Conservation (phyloP, 2,113 vertebrate species). For the Tympanuchus pallidicinctus region DNA sequence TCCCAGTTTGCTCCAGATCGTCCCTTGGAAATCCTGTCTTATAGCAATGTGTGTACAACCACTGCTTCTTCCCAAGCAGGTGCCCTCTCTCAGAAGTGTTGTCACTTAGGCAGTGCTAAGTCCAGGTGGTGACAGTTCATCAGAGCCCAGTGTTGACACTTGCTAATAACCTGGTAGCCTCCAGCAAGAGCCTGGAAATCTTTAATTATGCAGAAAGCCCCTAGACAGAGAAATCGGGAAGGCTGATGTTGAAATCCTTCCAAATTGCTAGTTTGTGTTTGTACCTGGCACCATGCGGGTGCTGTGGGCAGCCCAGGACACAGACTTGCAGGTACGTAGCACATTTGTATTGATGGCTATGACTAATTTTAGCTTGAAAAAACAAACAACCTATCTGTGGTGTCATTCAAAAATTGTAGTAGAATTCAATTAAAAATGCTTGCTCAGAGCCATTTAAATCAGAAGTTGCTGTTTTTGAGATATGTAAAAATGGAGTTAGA, state of each 20-base stretch:
- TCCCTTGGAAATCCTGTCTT: not conserved
- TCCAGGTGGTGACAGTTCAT: not conserved
- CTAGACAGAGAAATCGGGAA: conserved; percentile 22
- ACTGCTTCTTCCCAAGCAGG: not conserved
- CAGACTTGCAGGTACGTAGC: conserved; percentile 21
- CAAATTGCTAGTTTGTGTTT: conserved; percentile 66
- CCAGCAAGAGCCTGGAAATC: not conserved
- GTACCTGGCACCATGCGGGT: conserved; percentile 49
- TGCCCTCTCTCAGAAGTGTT: not conserved
- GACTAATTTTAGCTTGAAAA: conserved; percentile 73
- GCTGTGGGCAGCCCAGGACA: conserved; percentile 29
- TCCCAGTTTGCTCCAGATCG: not conserved
- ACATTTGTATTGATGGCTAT: conserved; percentile 39
- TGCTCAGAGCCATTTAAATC: conserved; percentile 55
- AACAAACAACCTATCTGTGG: conserved; percentile 70
- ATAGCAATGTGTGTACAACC: not conserved
- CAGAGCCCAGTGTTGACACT: not conserved
- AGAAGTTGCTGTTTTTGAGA: conserved; percentile 44
- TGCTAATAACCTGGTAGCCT: not conserved
- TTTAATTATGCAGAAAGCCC: conserved; percentile 38
- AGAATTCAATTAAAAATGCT: conserved; percentile 57
- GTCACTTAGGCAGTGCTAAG: not conserved
- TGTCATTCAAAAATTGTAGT: conserved; percentile 70
- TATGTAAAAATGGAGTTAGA: conserved; percentile 35
- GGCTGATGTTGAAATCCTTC: conserved; percentile 50